Evolutionary conservation across 2,113 vertebrate species (phyloP).

Genomic region (Sturnus vulgaris): DNA sequence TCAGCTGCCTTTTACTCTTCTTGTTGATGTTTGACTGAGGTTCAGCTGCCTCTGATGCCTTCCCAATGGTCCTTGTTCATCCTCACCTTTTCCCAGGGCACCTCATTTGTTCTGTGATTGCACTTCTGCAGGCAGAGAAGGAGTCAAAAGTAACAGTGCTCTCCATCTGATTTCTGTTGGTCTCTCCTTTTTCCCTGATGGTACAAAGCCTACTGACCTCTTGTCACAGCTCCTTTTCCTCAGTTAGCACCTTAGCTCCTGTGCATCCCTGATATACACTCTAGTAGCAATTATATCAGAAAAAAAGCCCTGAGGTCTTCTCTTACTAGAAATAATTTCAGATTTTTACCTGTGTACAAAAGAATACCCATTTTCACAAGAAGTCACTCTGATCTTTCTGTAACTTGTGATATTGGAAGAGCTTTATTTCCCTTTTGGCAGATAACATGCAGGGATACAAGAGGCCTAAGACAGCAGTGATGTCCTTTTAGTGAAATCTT

Average conservation of each 20-base stretch:
- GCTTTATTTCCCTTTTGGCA: neutral
- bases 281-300: neutral
- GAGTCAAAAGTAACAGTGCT: neutral
- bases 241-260: neutral
- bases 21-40: neutral
- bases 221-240: neutral
- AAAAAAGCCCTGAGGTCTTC: neutral
- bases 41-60: neutral
- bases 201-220: neutral
- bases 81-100: neutral
- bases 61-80: neutral
- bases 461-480: neutral
- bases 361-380: neutral
- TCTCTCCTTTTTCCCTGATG: neutral
- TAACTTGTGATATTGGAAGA: neutral
- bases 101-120: neutral
- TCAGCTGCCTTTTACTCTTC: neutral
- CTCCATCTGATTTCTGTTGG: neutral
- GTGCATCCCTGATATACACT: neutral
- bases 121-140: neutral
- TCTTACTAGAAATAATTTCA: neutral
- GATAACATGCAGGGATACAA: neutral
- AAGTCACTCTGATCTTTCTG: neutral
- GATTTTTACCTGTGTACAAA: neutral
- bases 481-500: neutral